A percentile compares a stretch with the other conserved stretches of the same genome.
These are phyloP conservation scores for Drymodes brunneopygia DNA, from an alignment of 2,113 vertebrate genomes.

Conservation along the genomic window DNA sequence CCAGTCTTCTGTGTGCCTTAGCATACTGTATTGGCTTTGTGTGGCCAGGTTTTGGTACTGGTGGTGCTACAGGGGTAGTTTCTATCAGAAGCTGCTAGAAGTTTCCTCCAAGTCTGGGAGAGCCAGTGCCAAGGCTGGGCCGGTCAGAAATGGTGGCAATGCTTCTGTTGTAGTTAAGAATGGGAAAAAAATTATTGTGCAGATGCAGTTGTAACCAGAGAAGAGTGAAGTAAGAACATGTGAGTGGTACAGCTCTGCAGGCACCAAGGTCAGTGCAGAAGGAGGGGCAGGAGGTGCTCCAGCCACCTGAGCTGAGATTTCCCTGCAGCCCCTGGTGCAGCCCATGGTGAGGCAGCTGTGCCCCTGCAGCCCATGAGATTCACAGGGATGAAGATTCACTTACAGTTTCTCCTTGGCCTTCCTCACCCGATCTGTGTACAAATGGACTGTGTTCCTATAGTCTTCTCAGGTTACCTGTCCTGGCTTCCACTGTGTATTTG, in stretches of 20 bases:
- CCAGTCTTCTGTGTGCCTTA: not conserved
- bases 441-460: not conserved
- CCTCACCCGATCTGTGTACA: not conserved
- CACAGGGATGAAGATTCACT: not conserved
- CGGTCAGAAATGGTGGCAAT: not conserved
- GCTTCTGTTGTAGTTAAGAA: not conserved
- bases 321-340: not conserved
- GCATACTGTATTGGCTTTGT: no score
- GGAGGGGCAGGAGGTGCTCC: not conserved
- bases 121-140: not conserved
- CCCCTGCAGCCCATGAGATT: not conserved
- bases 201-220: not conserved
- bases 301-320: not conserved
- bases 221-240: accelerated
- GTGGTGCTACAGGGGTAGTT: not conserved
- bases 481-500: not conserved
- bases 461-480: not conserved
- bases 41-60: not conserved
- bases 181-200: not conserved
- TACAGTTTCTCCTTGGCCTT: not conserved
- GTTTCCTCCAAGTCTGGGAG: not conserved
- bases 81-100: not conserved
- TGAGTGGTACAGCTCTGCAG: not conserved
- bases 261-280: not conserved
- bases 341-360: not conserved